Evolutionary conservation across 2,113 vertebrate species (phyloP), one percentile per base, ranked within the genome.

Genomic region (Rutilus rutilus): DNA sequence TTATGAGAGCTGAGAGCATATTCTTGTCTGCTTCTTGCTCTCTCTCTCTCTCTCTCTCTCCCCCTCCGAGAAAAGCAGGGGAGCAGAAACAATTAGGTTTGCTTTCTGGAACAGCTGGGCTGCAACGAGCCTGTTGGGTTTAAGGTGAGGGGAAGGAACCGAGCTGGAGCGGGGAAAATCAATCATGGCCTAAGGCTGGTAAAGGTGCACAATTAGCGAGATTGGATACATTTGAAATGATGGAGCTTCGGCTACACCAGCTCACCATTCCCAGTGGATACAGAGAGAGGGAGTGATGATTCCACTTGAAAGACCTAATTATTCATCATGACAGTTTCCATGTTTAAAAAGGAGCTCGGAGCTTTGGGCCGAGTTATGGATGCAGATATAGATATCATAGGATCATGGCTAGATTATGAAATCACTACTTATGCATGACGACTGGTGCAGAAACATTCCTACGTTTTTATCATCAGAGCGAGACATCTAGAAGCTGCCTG

Each of bases 121-220:
- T 45, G 42, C 83, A 87, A 78, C 27, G 59, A 84, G 64, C 60
- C 87, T 57, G 64, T 64, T 80, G 59, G 77, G 45, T 79, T 45
- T 86, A 75, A 67, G 45, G 67, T 42, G 65, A 45, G 39, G 86
- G 54, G 59, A 57, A 82, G 75, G 50, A 67, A 75, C 73, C 19
- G 77, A 71, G 65, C 47, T 59, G 69, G 60, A 79, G 86, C 65
- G 30, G 78, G 69, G 60, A 52, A 84, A 84, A 89, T 86, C 85
- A 87, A 71, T 88, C 30, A 47, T 60, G 73, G 86, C 83, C 86
- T 86, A 82, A 39, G 71, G 89, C 85, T 88, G 69, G 77, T 76
- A 87, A 89, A 90, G 77, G 88, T 88, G 90, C 75, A 85, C 86
- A 89, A 87, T 87, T 90, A 85, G 65, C 25, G 78, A 79, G 59